phyloP scores from a whole-genome alignment of 2,113 vertebrate genomes.

The Camelus bactrianus region DNA sequence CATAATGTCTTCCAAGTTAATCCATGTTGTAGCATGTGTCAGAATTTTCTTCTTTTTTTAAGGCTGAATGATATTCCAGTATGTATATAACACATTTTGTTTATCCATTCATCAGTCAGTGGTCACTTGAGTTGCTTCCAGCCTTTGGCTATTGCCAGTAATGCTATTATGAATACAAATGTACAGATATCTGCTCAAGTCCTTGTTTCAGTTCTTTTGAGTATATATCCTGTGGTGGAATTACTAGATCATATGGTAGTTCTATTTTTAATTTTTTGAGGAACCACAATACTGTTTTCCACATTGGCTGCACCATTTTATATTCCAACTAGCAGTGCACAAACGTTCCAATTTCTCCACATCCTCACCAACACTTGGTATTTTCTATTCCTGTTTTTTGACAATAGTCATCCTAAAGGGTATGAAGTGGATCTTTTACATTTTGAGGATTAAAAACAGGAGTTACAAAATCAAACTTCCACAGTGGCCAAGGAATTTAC shows the following conservation, averaged over 20 bases:
- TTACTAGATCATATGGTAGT: not conserved
- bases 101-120: not conserved
- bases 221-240: not conserved
- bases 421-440: not conserved
- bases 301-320: not conserved
- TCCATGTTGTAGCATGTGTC: not conserved
- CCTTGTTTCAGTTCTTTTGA: not conserved
- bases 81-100: not conserved
- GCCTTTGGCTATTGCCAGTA: not conserved
- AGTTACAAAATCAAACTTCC: not conserved
- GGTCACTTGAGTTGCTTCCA: not conserved
- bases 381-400: not conserved
- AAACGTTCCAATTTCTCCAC: not conserved
- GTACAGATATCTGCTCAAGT: not conserved
- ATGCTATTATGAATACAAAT: not conserved
- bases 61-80: not conserved
- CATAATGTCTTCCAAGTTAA: not conserved
- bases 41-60: not conserved
- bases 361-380: not conserved
- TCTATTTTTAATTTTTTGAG: not conserved
- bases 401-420: not conserved
- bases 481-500: not conserved
- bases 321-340: not conserved
- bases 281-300: not conserved
- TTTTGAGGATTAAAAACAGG: not conserved